These are phyloP conservation scores for Nematolebias whitei DNA, from an alignment of 2,113 vertebrate genomes.

Conservation along the genomic window DNA sequence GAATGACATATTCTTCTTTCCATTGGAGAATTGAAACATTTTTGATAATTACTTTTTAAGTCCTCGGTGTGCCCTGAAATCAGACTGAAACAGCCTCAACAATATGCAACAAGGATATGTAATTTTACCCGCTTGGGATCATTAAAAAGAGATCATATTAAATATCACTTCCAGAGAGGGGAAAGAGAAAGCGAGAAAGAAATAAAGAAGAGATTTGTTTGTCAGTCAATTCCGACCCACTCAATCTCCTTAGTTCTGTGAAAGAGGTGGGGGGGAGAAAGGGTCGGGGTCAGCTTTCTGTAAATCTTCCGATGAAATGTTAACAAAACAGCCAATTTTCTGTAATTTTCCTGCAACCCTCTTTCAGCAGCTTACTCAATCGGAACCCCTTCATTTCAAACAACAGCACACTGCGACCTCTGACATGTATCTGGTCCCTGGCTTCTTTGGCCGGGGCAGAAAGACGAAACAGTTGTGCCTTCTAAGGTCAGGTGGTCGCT, in stretches of 20 bases:
- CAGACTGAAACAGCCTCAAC: slow-evolving; percentile 52
- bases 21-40: slow-evolving; percentile 35
- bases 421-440: slow-evolving; percentile 84
- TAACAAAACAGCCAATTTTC: slow-evolving; percentile 97
- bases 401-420: slow-evolving; percentile 83
- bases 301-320: slow-evolving; percentile 93
- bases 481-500: slow-evolving; percentile 86
- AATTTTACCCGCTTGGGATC: slow-evolving; percentile 89
- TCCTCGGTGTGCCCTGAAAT: slow-evolving; percentile 44
- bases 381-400: slow-evolving; percentile 86
- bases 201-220: slow-evolving; percentile 90
- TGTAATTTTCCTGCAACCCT: slow-evolving; percentile 86
- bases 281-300: slow-evolving; percentile 79
- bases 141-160: slow-evolving; percentile 94
- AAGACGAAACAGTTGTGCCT: slow-evolving; percentile 89
- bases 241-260: slow-evolving; percentile 82
- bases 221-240: slow-evolving; percentile 87
- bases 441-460: slow-evolving; percentile 69
- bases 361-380: slow-evolving; percentile 86
- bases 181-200: slow-evolving; percentile 79
- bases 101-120: slow-evolving; percentile 76
- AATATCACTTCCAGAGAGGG: slow-evolving; percentile 86
- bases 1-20: slow-evolving; percentile 36
- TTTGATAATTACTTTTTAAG: slow-evolving; percentile 46
- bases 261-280: slow-evolving; percentile 52